phyloP scores from a whole-genome alignment of 2,888 invertebrate species.

The Campoplex nolae region DNA sequence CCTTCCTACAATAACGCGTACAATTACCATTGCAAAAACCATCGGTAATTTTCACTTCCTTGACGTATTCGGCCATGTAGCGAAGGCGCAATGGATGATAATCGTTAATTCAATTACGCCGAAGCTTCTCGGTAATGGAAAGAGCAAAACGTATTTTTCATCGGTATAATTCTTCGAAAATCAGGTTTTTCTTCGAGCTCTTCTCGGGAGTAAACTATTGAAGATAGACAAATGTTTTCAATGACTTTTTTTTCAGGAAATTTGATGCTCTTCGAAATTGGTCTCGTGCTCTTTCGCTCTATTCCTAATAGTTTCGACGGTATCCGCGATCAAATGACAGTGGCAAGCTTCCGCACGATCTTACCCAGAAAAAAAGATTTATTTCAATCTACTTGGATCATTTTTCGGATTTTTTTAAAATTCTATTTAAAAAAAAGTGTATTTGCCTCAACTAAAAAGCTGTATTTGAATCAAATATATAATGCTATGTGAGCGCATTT shows the following conservation, averaged over 20 bases:
- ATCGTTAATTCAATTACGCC: background rate
- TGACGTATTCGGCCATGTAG: background rate
- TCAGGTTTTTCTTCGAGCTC: background rate
- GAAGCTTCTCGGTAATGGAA: too few species aligned
- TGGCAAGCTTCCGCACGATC: too few species aligned
- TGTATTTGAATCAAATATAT: too few species aligned
- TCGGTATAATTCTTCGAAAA: background rate
- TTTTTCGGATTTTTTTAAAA: too few species aligned
- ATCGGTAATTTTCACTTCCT: background rate
- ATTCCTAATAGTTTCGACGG: background rate
- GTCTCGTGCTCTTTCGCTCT: background rate
- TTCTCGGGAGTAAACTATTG: background rate
- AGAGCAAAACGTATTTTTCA: too few species aligned
- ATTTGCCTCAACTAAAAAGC: too few species aligned
- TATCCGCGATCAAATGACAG: background rate
- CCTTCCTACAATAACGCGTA: constrained; percentile 3
- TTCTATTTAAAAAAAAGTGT: too few species aligned
- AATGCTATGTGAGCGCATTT: too few species aligned
- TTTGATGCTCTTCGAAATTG: background rate
- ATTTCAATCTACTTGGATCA: too few species aligned
- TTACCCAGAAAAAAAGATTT: too few species aligned
- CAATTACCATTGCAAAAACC: background rate
- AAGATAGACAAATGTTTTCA: background rate
- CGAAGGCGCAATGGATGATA: background rate
- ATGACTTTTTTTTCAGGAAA: background rate